Evolutionary conservation across 2,888 invertebrate genomes (phyloP), one percentile per base, ranked within the genome.

Genomic region (Chymomyza fuscimana): DNA sequence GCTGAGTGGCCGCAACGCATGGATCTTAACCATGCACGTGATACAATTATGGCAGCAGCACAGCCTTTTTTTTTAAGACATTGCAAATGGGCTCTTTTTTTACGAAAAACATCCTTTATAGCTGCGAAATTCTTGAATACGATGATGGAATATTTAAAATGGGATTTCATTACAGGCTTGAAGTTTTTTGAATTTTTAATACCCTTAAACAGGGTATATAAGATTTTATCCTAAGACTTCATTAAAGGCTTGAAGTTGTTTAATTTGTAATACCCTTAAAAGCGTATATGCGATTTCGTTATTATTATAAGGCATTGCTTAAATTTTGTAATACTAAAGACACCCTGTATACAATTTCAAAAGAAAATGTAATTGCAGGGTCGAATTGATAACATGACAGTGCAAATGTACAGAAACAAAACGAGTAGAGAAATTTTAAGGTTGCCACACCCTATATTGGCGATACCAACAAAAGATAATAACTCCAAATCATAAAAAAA

Each of bases 21-120:
- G 65, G 29, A 25, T 67, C 67, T 59, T 65, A 16, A 54, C 25
- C 64, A 58, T 83, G 80, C 89, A 88, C 88, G 90, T 91, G 89
- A 89, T 91, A 90, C 89, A 91, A 90, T 91, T 91, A 90, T 89
- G 85, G 88, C 86, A 84, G 86, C 65, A 19, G 10, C 59, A 36
- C 51, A 51, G n/a, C 7, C 29, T 16, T 5, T n/a, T 64, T 62
- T 62, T 29, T n/a, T 5, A 15, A 10, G 62, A 46, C 19, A 63
- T 25, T 58, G 56, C 63, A 25, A 54, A 51, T 56, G 56, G 29
- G 46, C 59, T 67, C 63, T 54, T 61, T 60, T 50, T 25, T 5
- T 9, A 3, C n/a, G n/a, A 16, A 15, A 16, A 54, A 22, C 54
- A 46, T 46, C 67, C 15, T 67, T 66, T 69, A 73, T 66, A 83